These are phyloP conservation scores for Tetraneura akinire DNA, from an alignment of 1,140 invertebrate species.

Conservation along the genomic window DNA sequence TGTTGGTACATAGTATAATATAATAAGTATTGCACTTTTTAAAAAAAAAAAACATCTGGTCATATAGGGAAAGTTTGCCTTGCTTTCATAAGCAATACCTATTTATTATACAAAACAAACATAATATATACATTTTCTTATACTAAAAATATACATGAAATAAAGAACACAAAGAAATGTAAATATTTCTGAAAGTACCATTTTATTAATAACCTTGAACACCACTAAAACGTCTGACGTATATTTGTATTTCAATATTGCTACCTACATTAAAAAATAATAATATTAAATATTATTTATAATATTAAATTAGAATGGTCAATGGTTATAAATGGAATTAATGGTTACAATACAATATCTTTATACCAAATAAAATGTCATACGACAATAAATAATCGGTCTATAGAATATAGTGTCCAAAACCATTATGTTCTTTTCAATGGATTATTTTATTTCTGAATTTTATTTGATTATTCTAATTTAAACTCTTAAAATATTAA, in stretches of 20 bases:
- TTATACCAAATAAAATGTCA: background rate
- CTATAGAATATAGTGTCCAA: background rate
- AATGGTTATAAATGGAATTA: background rate
- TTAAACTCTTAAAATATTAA: background rate
- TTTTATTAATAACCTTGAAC: background rate
- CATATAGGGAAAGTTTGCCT: background rate
- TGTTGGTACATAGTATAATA: too few species aligned
- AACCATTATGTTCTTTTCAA: background rate
- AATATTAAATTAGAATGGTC: too few species aligned
- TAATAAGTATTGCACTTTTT: background rate
- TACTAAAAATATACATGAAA: slow-evolving; percentile 8
- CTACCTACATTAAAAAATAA: background rate
- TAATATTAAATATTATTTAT: slow-evolving; percentile 8
- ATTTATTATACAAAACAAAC: too few species aligned
- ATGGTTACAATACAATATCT: background rate
- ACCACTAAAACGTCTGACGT: background rate
- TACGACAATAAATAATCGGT: slow-evolving; percentile 7
- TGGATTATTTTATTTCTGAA: background rate
- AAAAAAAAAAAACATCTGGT: slow-evolving; percentile 14
- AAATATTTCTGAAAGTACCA: background rate
- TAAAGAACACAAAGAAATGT: too few species aligned
- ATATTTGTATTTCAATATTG: background rate
- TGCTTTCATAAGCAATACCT: background rate
- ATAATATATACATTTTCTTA: background rate
- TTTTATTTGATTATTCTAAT: background rate